phyloP scores from a whole-genome alignment of 2,888 invertebrate species.

The Euzetes globulus region DNA sequence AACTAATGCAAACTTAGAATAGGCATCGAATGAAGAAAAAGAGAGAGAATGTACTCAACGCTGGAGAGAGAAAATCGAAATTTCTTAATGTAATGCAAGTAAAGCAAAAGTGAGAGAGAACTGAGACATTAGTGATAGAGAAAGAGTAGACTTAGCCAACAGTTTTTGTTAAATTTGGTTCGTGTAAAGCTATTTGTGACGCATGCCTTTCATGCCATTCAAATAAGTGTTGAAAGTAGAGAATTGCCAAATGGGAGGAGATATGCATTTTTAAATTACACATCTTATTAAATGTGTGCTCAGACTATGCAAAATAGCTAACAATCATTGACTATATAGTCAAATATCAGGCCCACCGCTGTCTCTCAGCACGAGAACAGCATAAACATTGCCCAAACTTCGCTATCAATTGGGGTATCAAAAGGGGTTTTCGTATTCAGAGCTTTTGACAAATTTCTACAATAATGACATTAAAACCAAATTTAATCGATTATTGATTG shows the following conservation, averaged over 20 bases:
- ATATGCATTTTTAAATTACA: conserved; percentile 23
- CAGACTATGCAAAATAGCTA: conserved; percentile 10
- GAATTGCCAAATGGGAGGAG: conserved; percentile 21
- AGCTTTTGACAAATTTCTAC: conserved; percentile 4
- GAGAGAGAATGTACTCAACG: not conserved
- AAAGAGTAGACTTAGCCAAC: not conserved
- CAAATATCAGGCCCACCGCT: not conserved
- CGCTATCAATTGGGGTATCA: conserved; percentile 17
- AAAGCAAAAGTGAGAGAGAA: conserved; percentile 25
- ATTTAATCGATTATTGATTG: conserved; percentile 8
- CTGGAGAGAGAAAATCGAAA: conserved; percentile 16
- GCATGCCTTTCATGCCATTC: conserved; percentile 19
- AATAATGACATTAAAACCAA: conserved; percentile 19
- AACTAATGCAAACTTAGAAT: conserved; percentile 23
- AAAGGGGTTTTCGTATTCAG: not conserved
- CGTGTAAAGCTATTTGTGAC: conserved; percentile 16
- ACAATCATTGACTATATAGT: conserved; percentile 15
- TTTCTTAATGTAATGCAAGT: conserved; percentile 28
- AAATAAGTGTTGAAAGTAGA: conserved; percentile 16
- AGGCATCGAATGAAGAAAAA: conserved; percentile 6
- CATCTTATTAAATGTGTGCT: conserved; percentile 23
- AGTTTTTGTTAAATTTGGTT: conserved; percentile 8
- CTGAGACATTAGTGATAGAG: conserved; percentile 7
- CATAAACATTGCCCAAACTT: not conserved
- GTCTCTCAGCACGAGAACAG: not conserved